Base-by-base conservation (phyloP, 2,113 vertebrate species). In the Otolemur garnettii region DNA sequence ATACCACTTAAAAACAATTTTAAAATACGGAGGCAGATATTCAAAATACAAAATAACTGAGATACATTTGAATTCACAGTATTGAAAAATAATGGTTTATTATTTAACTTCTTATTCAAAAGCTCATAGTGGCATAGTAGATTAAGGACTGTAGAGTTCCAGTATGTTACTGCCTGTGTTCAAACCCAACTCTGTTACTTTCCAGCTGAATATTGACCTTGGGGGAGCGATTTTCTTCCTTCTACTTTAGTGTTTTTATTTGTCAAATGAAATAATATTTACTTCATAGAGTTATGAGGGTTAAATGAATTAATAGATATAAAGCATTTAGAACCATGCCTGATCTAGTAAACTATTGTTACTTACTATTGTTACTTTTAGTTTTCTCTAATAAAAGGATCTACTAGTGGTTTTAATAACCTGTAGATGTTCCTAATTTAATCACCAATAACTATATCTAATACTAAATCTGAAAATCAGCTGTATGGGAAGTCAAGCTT, bases 221-320 rank as follows among this genome's bases (percentile, higher is more conserved):
- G 79, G 24, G 38, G 26, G 9, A 66, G 38, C 74, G 30, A 68
- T 12, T 87, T 45, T 78, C 87, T 74, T 87, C 10, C n/a, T 7
- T 66, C 50, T 84, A 50, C 15, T 30, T 64, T 74, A 71, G 6
- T 74, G 22, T 80, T 87, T 38, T 84, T n/a, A 57, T 60, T 71
- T 96, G 2, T 83, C 87, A 85, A 92, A 42, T 92, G 19, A 93
- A 84, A 82, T 90, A 78, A 38, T 55, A 80, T 82, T 94, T 92
- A 66, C 38, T n/a, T 75, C 38, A 64, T 71, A 87, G 53, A 53
- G 33, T 68, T 94, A 87, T 0, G 78, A 95, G 14, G 28, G 84
- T 80, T 84, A 75, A 95, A 38, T 83, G 64, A 93, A 71, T 75
- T 84, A 83, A 79, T 92, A 75, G 0, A 33, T 84, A 19, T 78